Evolutionary conservation across 2,888 invertebrate genomes (phyloP).

Genomic region (Polymixis lichenea): DNA sequence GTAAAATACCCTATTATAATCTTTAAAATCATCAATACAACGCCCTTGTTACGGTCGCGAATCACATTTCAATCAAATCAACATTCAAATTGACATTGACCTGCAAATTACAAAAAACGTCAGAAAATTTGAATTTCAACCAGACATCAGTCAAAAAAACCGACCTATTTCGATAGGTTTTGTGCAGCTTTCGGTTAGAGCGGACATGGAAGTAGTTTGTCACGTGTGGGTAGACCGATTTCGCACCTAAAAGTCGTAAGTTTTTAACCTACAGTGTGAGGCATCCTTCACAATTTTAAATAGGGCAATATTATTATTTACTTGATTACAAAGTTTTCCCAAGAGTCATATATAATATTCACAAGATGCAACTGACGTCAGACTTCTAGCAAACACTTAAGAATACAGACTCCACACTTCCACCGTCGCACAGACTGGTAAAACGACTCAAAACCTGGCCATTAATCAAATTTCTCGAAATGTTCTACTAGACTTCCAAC

Average conservation of each 20-base stretch:
- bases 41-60: too few species aligned
- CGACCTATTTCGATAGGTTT: background rate
- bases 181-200: background rate
- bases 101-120: too few species aligned
- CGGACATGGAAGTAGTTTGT: too few species aligned
- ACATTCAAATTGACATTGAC: too few species aligned
- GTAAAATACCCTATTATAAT: too few species aligned
- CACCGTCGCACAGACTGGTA: too few species aligned
- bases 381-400: background rate
- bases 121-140: background rate
- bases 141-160: background rate
- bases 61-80: too few species aligned
- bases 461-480: too few species aligned
- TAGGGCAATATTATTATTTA: background rate
- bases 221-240: background rate
- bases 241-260: background rate
- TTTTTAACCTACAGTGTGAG: background rate
- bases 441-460: too few species aligned
- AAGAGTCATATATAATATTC: background rate
- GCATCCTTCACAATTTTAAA: constrained; percentile 14
- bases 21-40: too few species aligned
- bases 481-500: too few species aligned
- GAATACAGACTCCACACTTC: too few species aligned
- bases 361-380: background rate
- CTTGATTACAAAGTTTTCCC: constrained; percentile 25